Percentiles rank a stretch among this genome's conserved stretches.
phyloP scores from a whole-genome alignment of 2,113 vertebrate genomes.

The Bubo bubo region DNA sequence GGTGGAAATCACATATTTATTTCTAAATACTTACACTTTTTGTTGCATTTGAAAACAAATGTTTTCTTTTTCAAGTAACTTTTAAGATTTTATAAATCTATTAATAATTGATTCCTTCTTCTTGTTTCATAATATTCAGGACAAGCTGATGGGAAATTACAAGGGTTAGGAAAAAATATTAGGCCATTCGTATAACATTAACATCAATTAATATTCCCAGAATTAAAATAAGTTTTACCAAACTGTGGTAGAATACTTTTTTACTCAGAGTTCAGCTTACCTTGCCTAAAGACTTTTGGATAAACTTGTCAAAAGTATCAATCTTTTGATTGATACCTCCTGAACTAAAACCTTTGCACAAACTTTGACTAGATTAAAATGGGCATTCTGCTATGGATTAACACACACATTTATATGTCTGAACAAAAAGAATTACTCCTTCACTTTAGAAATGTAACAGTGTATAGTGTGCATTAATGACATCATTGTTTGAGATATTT shows the following conservation, averaged over 20 bases:
- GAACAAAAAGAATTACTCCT: background rate
- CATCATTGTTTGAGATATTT: background rate
- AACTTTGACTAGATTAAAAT: background rate
- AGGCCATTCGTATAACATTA: background rate
- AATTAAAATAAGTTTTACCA: background rate
- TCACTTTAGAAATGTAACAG: background rate
- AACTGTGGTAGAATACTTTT: background rate
- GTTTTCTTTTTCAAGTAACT: background rate
- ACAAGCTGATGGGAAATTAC: background rate
- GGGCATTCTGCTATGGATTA: background rate
- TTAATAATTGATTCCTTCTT: background rate
- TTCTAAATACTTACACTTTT: background rate
- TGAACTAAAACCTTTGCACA: background rate
- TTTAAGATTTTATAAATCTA: background rate
- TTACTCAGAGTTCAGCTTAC: background rate
- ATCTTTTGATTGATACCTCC: background rate
- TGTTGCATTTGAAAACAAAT: background rate
- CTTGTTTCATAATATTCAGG: background rate
- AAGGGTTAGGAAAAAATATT: background rate
- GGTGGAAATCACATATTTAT: background rate
- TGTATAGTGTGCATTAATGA: background rate
- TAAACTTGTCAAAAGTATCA: background rate
- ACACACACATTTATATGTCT: background rate
- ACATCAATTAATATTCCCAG: background rate
- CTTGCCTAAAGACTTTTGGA: background rate